Conservation (phyloP, 2,797 vertebrate species). For the Labroides dimidiatus region DNA sequence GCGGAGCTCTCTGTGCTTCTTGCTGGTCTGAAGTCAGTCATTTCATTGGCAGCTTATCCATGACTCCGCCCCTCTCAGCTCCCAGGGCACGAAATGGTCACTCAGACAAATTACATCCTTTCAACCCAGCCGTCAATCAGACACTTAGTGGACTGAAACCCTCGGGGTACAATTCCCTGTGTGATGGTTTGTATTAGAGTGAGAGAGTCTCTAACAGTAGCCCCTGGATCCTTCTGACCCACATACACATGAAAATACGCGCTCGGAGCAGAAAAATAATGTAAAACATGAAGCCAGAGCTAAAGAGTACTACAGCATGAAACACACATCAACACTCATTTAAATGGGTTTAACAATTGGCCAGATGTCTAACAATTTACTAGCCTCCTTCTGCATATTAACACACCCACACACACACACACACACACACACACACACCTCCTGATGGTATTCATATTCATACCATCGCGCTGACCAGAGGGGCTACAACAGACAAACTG, state of each 20-base stretch:
- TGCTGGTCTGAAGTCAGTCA: constrained; percentile 21
- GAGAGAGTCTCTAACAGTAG: constrained; percentile 14
- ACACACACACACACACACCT: constrained; percentile 6
- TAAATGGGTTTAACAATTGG: constrained; percentile 4
- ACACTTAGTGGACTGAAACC: constrained; percentile 35
- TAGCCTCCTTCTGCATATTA: constrained; percentile 8
- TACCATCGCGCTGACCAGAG: constrained; percentile 15
- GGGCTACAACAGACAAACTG: neutral
- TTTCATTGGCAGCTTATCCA: constrained; percentile 58
- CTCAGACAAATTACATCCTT: constrained; percentile 60
- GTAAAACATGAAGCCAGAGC: constrained; percentile 4
- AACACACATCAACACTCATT: constrained; percentile 15
- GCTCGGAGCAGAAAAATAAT: constrained; percentile 17
- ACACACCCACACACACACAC: constrained; percentile 8
- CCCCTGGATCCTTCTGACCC: constrained; percentile 8
- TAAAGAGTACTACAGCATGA: constrained; percentile 14
- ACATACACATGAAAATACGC: constrained; percentile 5
- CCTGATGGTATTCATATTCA: constrained; percentile 36
- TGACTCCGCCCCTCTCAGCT: constrained; percentile 13
- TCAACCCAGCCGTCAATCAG: constrained; percentile 68
- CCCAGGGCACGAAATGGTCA: constrained; percentile 43
- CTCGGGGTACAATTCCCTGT: constrained; percentile 14
- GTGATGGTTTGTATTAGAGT: constrained; percentile 16
- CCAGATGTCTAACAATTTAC: constrained; percentile 28
- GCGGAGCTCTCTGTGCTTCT: constrained; percentile 22